These are phyloP conservation scores for Rhinoptilus africanus DNA, from an alignment of 2,113 vertebrate genomes.

Conservation along the genomic window DNA sequence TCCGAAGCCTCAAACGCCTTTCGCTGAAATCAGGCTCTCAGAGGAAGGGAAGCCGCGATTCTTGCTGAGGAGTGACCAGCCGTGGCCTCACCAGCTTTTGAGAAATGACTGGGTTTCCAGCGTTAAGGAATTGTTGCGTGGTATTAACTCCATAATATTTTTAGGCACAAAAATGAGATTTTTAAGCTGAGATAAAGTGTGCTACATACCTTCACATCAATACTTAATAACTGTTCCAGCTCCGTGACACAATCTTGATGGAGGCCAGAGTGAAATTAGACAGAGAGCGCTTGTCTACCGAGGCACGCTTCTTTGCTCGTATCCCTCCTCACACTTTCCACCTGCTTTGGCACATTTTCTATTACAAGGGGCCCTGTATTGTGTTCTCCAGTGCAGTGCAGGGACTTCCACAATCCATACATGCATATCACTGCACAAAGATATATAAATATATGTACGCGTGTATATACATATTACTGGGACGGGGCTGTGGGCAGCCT, in stretches of 20 bases:
- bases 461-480: too few species aligned
- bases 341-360: not conserved
- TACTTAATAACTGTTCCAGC: not conserved
- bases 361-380: too few species aligned
- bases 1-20: not conserved
- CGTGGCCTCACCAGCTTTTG: not conserved
- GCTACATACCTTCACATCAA: not conserved
- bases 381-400: not conserved
- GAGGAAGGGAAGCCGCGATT: too few species aligned
- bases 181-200: not conserved
- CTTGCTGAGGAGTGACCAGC: not conserved
- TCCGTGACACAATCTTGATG: not conserved
- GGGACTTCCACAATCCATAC: not conserved
- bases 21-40: not conserved
- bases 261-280: not conserved
- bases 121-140: not conserved
- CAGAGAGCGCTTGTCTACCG: not conserved
- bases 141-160: not conserved
- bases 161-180: not conserved
- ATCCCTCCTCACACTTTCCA: not conserved
- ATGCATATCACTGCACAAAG: not conserved
- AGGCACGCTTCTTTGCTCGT: not conserved
- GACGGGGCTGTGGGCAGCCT: not conserved
- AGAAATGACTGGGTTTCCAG: not conserved
- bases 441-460: accelerated